Evolutionary conservation across 2,113 vertebrate genomes (phyloP).

Genomic region (Embiotoca jacksoni): DNA sequence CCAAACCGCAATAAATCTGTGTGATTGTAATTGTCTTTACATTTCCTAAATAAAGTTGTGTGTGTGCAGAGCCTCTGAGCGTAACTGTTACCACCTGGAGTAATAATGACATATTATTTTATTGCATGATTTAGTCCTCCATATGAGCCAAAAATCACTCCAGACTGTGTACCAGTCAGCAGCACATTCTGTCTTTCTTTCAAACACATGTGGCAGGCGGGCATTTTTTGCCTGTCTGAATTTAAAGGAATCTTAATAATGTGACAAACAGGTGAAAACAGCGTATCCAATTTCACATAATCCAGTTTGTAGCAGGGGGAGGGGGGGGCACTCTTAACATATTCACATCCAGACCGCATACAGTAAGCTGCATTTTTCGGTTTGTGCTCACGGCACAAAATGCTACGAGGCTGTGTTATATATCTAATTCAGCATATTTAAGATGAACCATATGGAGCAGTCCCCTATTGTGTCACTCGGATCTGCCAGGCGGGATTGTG

Average conservation of each 20-base stretch:
- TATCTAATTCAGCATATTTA: constrained; percentile 23
- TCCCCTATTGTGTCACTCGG: background rate
- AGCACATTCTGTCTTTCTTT: background rate
- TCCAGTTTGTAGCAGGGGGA: background rate
- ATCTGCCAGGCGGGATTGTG: background rate
- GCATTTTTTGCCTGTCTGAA: background rate
- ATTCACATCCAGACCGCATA: background rate
- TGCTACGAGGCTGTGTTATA: background rate
- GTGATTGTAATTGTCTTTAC: background rate
- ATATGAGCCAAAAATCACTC: constrained; percentile 3
- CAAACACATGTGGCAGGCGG: background rate
- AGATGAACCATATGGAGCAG: background rate
- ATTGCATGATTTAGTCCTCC: background rate
- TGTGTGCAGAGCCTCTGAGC: background rate
- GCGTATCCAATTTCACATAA: constrained; percentile 22
- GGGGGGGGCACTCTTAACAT: constrained; percentile 8
- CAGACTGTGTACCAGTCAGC: background rate
- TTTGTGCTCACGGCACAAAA: constrained; percentile 24
- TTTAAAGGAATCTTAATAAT: constrained; percentile 21
- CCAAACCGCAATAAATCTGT: background rate
- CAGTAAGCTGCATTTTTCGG: constrained; percentile 2
- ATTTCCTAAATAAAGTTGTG: background rate
- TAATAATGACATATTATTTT: background rate
- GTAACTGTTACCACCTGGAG: background rate
- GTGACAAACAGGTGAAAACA: constrained; percentile 19